Evolutionary conservation across 2,113 vertebrate species (phyloP), one percentile per base, ranked within the genome.

Genomic region (Notechis scutatus): DNA sequence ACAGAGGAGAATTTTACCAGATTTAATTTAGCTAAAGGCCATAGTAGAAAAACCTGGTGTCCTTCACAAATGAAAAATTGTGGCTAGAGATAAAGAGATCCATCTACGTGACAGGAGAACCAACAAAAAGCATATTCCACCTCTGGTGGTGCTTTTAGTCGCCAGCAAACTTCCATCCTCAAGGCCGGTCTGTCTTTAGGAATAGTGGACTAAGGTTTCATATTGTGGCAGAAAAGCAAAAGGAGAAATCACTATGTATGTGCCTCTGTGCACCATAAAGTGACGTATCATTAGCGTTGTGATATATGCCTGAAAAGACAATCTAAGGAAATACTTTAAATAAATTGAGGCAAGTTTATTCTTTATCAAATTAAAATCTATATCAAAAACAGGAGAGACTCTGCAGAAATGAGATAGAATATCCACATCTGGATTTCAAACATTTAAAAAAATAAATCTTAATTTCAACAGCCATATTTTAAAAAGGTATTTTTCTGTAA

Each of bases 371-470:
- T 86, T 61, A 95, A 94, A 94, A 91, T 3, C 29, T 91, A 23
- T 18, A 93, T 5, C 39, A 95, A 93, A 61, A 64, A 56, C 39
- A n/a, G 34, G n/a, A 94, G 87, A 86, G 89, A 55, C 57, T 85
- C 57, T 74, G 8, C 1, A 42, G 20, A 61, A 23, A 88, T 88
- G 87, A 91, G 91, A 93, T 92, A 93, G 24, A 14, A 21, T 3
- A 55, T 9, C 20, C 1, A 39, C 2, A 1, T 18, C 39, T 92
- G 88, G 91, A 42, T 2, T 87, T 81, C 55, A 95, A 94, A 94
- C 50, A 61, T 42, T 81, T 81, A 9, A 39, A 39, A 50, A 95
- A 93, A 0, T 64, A 52, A 74, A 85, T 81, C 20, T 92, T 90
- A 0, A 91, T 92, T 56, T 92, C 26, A 90, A 95, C 91, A 90